Conservation (phyloP, 2,797 vertebrate species). For the Microhierax caerulescens region DNA sequence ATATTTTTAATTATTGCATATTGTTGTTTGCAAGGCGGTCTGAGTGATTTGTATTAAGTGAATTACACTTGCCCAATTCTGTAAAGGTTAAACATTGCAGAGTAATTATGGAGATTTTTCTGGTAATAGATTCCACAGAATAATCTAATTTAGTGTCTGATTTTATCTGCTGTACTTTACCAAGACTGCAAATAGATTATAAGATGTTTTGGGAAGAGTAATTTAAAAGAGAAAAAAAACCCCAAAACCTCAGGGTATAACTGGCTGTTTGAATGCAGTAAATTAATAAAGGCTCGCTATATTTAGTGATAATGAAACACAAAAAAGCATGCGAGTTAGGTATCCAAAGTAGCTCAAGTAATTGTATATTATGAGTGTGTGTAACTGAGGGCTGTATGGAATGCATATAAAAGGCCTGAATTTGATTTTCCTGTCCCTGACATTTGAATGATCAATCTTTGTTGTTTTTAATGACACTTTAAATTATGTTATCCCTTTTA, state of each 20-base stretch:
- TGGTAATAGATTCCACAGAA: slow-evolving; percentile 7
- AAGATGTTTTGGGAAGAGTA: slow-evolving; percentile 33
- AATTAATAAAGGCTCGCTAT: slow-evolving; percentile 1
- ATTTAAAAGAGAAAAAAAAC: neutral
- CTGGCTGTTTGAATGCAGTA: slow-evolving; percentile 8
- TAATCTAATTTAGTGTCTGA: slow-evolving; percentile 57
- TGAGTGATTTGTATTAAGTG: neutral
- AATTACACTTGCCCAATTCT: neutral
- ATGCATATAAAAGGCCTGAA: neutral
- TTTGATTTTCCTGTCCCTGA: slow-evolving; percentile 24
- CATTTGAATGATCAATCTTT: slow-evolving; percentile 9
- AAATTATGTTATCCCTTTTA: neutral
- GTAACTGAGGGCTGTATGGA: neutral
- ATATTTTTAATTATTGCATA: neutral
- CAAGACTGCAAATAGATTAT: slow-evolving; percentile 39
- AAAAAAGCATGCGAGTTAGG: neutral
- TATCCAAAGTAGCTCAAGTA: neutral
- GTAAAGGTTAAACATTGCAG: slow-evolving; percentile 40
- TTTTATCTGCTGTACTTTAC: slow-evolving; percentile 44
- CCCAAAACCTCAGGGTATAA: slow-evolving; percentile 2
- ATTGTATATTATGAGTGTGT: neutral
- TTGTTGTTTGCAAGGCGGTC: neutral
- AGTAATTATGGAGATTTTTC: slow-evolving; percentile 49
- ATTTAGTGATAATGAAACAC: neutral
- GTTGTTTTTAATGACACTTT: slow-evolving; percentile 29